phyloP scores from a whole-genome alignment of 2,888 invertebrate genomes.

The Resseliella maxima region DNA sequence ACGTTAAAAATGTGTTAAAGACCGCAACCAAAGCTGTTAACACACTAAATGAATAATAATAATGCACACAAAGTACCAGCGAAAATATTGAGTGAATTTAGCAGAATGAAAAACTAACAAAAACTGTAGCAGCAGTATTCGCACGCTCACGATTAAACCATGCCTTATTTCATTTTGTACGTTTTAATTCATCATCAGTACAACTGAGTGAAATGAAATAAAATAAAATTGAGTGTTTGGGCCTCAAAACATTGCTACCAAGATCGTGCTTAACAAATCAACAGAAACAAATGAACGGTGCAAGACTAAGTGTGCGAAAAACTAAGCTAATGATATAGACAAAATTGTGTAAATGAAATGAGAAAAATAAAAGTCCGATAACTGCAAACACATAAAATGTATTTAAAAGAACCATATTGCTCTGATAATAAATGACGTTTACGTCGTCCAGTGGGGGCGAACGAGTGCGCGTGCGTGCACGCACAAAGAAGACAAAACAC shows the following conservation, averaged over 20 bases:
- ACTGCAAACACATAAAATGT: background rate
- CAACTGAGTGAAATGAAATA: background rate
- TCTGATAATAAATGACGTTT: background rate
- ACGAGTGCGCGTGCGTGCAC: background rate
- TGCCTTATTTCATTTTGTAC: slow-evolving; percentile 54
- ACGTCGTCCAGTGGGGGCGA: background rate
- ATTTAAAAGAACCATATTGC: slow-evolving; percentile 28
- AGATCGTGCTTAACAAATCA: background rate
- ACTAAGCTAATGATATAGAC: background rate
- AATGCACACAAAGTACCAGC: background rate
- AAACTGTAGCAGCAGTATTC: background rate
- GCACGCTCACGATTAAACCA: slow-evolving; percentile 28
- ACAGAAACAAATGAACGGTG: background rate
- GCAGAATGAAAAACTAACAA: background rate
- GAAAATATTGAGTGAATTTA: background rate
- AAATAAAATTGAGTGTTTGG: background rate
- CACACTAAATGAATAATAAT: slow-evolving; percentile 36
- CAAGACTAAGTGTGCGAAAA: background rate
- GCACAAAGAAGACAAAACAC: slow-evolving; percentile 11
- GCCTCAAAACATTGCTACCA: background rate
- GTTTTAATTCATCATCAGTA: slow-evolving; percentile 13
- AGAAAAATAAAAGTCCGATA: slow-evolving; percentile 4
- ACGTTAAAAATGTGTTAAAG: background rate
- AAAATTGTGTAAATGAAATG: background rate
- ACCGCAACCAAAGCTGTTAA: slow-evolving; percentile 12